A percentile compares a stretch with the other conserved stretches of the same genome.
Evolutionary conservation across 1,140 invertebrate genomes (phyloP).

Genomic region (Drosophila sechellia): DNA sequence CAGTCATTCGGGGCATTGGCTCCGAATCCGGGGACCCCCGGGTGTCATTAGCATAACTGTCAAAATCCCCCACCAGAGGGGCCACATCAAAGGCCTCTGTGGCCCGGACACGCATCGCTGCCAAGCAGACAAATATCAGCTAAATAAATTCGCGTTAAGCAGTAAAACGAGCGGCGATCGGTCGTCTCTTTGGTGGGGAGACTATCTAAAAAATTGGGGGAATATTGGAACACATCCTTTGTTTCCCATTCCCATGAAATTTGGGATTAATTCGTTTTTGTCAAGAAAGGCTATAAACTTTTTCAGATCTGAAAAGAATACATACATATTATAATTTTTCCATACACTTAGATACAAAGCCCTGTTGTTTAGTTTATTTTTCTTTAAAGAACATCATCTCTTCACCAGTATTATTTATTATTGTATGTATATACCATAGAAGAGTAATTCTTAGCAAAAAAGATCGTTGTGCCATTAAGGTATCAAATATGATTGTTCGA

Average conservation of each 20-base stretch:
- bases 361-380: too few species aligned
- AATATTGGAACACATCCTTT: background rate
- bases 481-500: too few species aligned
- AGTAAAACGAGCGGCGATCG: slow-evolving; percentile 34
- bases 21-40: slow-evolving; percentile 24
- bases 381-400: too few species aligned
- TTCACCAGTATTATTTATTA: too few species aligned
- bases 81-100: slow-evolving; percentile 49
- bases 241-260: background rate
- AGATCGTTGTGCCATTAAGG: too few species aligned
- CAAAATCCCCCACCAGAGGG: slow-evolving; percentile 31
- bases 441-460: too few species aligned
- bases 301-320: too few species aligned
- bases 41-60: slow-evolving; percentile 79
- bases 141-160: slow-evolving; percentile 58
- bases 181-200: background rate
- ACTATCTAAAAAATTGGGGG: background rate
- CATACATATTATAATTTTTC: too few species aligned
- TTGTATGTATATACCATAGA: too few species aligned
- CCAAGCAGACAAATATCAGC: slow-evolving; percentile 68
- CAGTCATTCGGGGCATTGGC: slow-evolving; percentile 60
- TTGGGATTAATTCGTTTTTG: background rate
- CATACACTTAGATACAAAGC: too few species aligned
- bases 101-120: slow-evolving; percentile 57
- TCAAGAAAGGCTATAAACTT: background rate